Percentiles rank a stretch among this genome's conserved stretches.
Evolutionary conservation across 1,140 invertebrate genomes (phyloP).

Genomic region (Cepaea nemoralis): DNA sequence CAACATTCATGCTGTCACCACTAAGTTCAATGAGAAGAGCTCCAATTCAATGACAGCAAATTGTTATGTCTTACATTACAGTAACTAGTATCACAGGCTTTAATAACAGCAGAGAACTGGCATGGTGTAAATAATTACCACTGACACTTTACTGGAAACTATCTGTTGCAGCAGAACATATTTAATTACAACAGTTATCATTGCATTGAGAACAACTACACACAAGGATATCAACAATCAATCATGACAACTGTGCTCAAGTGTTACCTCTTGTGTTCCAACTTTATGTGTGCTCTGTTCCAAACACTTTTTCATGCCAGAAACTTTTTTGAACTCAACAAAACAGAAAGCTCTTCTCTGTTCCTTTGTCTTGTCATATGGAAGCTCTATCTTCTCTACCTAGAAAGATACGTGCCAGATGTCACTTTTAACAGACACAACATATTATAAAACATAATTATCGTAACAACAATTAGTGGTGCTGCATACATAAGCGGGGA

Average conservation of each 20-base stretch:
- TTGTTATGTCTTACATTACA: background rate
- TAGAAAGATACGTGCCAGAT: no score
- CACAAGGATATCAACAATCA: no score
- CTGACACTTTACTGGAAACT: no score
- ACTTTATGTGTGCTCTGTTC: constrained; percentile 93
- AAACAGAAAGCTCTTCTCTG: constrained; percentile 95
- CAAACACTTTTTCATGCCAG: constrained; percentile 91
- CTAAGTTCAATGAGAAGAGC: background rate
- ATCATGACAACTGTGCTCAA: no score
- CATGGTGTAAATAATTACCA: background rate
- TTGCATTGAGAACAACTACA: no score
- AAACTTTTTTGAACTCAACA: constrained; percentile 90
- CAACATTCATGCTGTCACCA: constrained; percentile 18
- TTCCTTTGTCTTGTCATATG: constrained; percentile 95
- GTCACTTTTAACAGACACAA: no score
- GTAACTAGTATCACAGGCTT: background rate
- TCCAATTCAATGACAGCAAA: constrained; percentile 5
- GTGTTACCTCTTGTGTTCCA: constrained; percentile 79
- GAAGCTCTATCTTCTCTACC: constrained; percentile 95
- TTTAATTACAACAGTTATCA: no score
- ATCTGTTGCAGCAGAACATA: no score
- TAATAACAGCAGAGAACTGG: constrained; percentile 4
- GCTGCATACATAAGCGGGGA: no score
- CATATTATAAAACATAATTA: no score
- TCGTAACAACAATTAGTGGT: no score